Evolutionary conservation across 2,113 vertebrate species (phyloP).

Genomic region (Megaptera novaeangliae): DNA sequence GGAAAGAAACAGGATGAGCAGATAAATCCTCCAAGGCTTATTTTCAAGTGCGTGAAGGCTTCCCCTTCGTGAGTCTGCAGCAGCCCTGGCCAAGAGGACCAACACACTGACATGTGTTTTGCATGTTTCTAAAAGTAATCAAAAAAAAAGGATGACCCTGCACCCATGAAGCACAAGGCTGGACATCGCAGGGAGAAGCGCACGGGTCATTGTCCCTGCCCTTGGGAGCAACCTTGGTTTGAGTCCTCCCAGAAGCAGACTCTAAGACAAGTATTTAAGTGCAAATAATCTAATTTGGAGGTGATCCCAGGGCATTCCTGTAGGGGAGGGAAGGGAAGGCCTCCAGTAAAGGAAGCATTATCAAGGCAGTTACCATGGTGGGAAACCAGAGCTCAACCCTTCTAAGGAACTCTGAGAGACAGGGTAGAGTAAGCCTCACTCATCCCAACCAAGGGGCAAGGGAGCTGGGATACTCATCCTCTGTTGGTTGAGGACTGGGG

Average conservation of each 20-base stretch:
- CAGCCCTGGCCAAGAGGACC: neutral
- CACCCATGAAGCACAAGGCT: neutral
- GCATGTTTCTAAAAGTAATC: neutral
- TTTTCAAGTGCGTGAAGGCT: neutral
- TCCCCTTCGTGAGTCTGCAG: neutral
- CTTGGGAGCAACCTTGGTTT: neutral
- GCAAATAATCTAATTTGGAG: neutral
- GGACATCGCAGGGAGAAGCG: neutral
- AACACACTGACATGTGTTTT: neutral
- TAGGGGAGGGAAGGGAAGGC: neutral
- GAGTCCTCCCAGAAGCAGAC: neutral
- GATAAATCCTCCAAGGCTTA: constrained; percentile 26
- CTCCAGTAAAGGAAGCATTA: neutral
- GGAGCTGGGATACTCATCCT: neutral
- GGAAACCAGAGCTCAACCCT: neutral
- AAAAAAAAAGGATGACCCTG: neutral
- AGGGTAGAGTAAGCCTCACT: rapidly evolving
- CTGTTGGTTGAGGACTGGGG: neutral
- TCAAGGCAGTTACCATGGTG: neutral
- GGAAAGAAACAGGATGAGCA: constrained; percentile 61
- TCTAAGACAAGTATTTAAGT: neutral
- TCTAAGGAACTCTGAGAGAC: neutral
- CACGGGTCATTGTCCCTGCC: neutral
- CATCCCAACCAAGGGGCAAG: neutral
- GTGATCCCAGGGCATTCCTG: neutral